phyloP scores from a whole-genome alignment of 2,113 vertebrate species.

The Tylochromis polylepis region DNA sequence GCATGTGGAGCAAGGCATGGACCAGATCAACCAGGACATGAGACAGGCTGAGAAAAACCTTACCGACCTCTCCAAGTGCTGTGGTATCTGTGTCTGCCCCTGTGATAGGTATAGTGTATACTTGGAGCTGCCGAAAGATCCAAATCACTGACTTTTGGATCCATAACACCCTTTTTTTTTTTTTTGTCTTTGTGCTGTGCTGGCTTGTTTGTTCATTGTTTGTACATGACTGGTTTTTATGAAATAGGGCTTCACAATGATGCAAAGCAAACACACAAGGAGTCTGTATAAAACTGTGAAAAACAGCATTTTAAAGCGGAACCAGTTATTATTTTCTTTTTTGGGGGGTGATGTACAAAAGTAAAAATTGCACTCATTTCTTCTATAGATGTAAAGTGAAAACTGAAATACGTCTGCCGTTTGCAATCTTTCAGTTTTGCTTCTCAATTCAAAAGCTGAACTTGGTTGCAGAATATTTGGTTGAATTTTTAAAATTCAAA shows the following conservation, averaged over 20 bases:
- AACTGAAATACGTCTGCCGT: neutral
- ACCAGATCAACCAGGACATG: slow-evolving; percentile 98
- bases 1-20: slow-evolving; percentile 88
- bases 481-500: neutral
- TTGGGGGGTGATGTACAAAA: neutral
- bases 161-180: neutral
- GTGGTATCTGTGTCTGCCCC: slow-evolving; percentile 93
- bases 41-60: slow-evolving; percentile 91
- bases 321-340: neutral
- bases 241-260: neutral
- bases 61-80: slow-evolving; percentile 93
- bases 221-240: neutral
- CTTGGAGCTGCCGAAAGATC: neutral
- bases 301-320: neutral
- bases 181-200: neutral
- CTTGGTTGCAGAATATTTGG: neutral
- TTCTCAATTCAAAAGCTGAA: neutral
- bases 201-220: neutral
- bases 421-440: neutral
- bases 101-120: slow-evolving; percentile 81
- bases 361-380: neutral
- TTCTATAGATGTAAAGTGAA: neutral
- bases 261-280: neutral
- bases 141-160: neutral
- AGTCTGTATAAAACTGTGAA: neutral